These are phyloP conservation scores for Meteorus colon DNA, from an alignment of 2,888 invertebrate genomes.

Conservation along the genomic window DNA sequence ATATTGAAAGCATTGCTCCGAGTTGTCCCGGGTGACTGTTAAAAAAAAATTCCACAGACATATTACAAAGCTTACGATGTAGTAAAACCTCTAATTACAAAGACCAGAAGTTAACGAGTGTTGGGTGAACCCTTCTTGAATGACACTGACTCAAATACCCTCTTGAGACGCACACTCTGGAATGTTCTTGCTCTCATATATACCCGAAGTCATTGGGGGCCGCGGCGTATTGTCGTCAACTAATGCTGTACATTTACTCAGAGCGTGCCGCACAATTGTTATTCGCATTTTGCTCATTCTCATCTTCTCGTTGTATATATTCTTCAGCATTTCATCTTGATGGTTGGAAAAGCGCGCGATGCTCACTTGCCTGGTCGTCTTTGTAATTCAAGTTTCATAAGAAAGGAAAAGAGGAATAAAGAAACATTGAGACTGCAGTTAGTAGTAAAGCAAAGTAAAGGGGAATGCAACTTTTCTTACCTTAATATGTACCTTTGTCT, in stretches of 20 bases:
- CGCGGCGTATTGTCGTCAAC: not conserved
- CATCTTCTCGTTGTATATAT: not conserved
- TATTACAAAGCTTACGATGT: conserved; percentile 9
- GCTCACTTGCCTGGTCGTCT: not conserved
- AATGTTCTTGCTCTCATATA: not conserved
- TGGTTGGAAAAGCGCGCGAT: not conserved
- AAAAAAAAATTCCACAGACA: not conserved
- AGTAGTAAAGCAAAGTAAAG: too few species aligned
- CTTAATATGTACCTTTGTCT: not conserved
- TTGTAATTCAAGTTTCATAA: not conserved
- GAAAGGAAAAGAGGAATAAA: not conserved
- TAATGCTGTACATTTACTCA: not conserved
- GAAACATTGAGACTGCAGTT: not conserved
- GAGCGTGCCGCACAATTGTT: not conserved
- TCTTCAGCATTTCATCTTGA: not conserved
- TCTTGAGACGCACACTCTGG: not conserved
- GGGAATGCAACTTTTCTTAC: too few species aligned
- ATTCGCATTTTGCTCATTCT: not conserved
- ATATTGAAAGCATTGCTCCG: not conserved
- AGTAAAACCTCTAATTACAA: conserved; percentile 17
- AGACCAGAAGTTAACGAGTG: conserved; percentile 5
- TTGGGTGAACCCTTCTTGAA: not conserved
- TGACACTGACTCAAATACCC: not conserved
- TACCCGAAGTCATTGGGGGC: not conserved
- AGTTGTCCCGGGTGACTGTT: not conserved